Evolutionary conservation across 2,113 vertebrate genomes (phyloP).

Genomic region (Microcebus ravelobensis): DNA sequence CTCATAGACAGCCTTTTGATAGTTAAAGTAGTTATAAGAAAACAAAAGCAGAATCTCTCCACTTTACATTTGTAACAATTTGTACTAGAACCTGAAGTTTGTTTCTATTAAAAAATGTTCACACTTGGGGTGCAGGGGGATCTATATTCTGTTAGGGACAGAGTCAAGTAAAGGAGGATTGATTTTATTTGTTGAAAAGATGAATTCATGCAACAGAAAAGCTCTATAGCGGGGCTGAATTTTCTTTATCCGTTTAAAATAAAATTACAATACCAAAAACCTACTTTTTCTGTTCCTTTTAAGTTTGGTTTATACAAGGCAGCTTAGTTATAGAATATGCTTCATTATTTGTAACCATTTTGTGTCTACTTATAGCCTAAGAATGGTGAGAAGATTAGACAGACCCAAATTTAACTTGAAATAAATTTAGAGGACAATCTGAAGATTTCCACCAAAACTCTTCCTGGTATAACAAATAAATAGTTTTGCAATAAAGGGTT

Average conservation of each 20-base stretch:
- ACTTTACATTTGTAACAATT: conserved; percentile 34
- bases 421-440: background rate
- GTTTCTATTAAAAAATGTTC: conserved; percentile 16
- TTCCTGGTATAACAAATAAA: conserved; percentile 1
- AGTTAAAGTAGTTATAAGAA: background rate
- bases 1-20: background rate
- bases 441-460: conserved; percentile 20
- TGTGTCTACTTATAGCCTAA: background rate
- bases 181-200: conserved; percentile 40
- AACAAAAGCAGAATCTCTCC: background rate
- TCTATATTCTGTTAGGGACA: background rate
- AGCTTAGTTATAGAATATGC: background rate
- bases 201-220: conserved; percentile 43
- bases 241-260: conserved; percentile 18
- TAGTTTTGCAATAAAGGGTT: conserved; percentile 33
- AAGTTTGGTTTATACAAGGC: background rate
- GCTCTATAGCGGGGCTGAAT: background rate
- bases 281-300: background rate
- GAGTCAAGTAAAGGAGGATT: background rate
- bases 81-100: conserved; percentile 22
- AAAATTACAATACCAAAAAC: background rate
- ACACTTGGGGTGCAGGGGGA: no score
- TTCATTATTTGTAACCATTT: conserved; percentile 30
- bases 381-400: background rate
- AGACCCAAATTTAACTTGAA: conserved; percentile 47